A percentile compares a stretch with the other conserved stretches of the same genome.
phyloP scores from a whole-genome alignment of 2,797 vertebrate genomes.

The Bradypus variegatus region DNA sequence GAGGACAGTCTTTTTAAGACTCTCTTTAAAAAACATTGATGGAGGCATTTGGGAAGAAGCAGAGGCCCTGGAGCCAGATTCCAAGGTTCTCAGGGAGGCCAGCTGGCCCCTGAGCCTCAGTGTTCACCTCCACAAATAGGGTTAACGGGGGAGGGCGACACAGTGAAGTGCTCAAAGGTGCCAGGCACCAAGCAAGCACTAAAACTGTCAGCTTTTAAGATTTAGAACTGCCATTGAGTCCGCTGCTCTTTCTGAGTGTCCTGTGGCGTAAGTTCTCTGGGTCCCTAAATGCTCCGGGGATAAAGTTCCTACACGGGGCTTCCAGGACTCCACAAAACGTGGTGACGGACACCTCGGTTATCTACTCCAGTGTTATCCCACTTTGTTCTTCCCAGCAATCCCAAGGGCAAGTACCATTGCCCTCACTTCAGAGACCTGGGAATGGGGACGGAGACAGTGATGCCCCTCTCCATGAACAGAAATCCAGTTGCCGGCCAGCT shows the following conservation, averaged over 20 bases:
- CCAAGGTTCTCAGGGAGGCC: not conserved
- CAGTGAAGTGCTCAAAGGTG: not conserved
- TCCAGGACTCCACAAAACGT: not conserved
- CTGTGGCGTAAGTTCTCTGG: not conserved
- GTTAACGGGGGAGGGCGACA: not conserved
- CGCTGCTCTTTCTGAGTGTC: not conserved
- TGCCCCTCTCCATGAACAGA: not conserved
- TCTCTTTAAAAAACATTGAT: not conserved
- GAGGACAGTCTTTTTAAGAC: not conserved
- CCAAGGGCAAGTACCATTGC: fast-evolving
- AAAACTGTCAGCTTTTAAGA: not conserved
- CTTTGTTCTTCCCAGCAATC: not conserved
- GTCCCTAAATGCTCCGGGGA: not conserved
- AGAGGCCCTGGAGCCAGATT: not conserved
- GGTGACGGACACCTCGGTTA: not conserved
- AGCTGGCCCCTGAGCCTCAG: not conserved
- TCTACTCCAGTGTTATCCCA: not conserved
- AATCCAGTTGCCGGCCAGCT: too few relatives aligned
- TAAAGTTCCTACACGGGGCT: not conserved
- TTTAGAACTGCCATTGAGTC: not conserved
- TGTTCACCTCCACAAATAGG: not conserved
- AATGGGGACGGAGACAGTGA: fast-evolving
- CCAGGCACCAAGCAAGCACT: not conserved
- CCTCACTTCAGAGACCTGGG: not conserved
- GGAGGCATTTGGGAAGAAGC: not conserved